Conservation (phyloP, 2,797 vertebrate species). For the Ctenochaetus hawaiiensis region DNA sequence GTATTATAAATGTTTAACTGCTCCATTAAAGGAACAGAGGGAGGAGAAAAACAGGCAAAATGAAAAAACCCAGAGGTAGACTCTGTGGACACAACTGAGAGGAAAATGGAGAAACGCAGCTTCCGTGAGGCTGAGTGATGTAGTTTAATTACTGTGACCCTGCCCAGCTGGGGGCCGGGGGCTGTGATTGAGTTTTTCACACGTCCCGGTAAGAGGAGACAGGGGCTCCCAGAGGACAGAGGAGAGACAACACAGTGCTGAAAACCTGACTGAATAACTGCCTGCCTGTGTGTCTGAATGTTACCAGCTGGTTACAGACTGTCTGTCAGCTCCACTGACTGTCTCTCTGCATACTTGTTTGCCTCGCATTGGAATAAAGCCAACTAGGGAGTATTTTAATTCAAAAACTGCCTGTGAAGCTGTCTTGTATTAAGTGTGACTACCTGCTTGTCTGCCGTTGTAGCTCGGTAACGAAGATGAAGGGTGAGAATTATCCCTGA, state of each 20-base stretch:
- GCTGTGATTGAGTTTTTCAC: conserved; percentile 81
- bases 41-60: neutral
- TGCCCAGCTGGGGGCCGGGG: conserved; percentile 64
- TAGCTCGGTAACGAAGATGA: neutral
- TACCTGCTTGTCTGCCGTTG: neutral
- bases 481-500: neutral
- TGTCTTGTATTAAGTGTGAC: neutral
- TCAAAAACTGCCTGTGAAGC: conserved; percentile 3
- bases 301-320: conserved; percentile 57
- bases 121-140: conserved; percentile 55
- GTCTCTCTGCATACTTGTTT: conserved; percentile 28
- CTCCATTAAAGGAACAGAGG: neutral
- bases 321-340: neutral
- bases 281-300: conserved; percentile 42
- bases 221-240: conserved; percentile 62
- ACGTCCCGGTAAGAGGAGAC: conserved; percentile 66
- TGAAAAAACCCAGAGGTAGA: neutral
- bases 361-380: conserved; percentile 8
- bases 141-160: conserved; percentile 77
- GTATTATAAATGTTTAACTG: neutral
- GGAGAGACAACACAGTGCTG: conserved; percentile 55
- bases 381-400: conserved; percentile 23
- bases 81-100: neutral
- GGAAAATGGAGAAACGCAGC: conserved; percentile 19
- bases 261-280: conserved; percentile 59